Base-by-base conservation (phyloP, 2,113 vertebrate genomes). In the Strix aluco region DNA sequence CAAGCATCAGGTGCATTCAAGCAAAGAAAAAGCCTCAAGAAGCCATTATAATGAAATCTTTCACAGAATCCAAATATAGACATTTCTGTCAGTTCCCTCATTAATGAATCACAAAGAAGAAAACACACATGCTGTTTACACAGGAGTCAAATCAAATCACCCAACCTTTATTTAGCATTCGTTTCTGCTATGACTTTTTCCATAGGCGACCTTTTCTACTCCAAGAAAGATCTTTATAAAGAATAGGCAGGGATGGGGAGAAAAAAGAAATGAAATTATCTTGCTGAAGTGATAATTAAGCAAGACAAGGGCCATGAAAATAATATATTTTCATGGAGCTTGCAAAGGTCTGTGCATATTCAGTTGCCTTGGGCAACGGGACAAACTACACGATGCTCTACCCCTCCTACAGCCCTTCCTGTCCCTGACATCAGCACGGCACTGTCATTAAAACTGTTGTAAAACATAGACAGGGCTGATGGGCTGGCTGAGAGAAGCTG, bases 201-300 rank as follows among this genome's bases (percentile, higher is more conserved):
- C 59, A 79, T 52, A 67, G 40, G 1, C 87, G 95, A 95, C 94
- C 93, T 96, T 96, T 96, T 83, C 86, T 73, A 40, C 44, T 90
- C 62, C 84, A 93, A 52, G 80, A 94, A 40, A 81, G 32, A 79
- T 62, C 69, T 96, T 91, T 86, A 82, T 71, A 59, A 88, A 80
- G 70, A 80, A 72, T 29, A 81, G 36, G 46, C 46, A 40, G 15
- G 18, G 51, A 63, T 46, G 20, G 19, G 10, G 44, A 13, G 13
- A 3, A 8, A 21, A 21, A 83, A 75, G 21, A 92, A 79, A 94
- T 86, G 3, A 92, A 73, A 95, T 94, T 85, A 84, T 95, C 65
- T 88, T 90, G 38, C 61, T 70, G 55, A 91, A 96, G 72, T 77
- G 85, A 81, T 96, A 97, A 96, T 96, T 92, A 94, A 91, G 61